These are phyloP conservation scores for Drosophila infuscata DNA, from an alignment of 2,888 invertebrate genomes.

Conservation along the genomic window DNA sequence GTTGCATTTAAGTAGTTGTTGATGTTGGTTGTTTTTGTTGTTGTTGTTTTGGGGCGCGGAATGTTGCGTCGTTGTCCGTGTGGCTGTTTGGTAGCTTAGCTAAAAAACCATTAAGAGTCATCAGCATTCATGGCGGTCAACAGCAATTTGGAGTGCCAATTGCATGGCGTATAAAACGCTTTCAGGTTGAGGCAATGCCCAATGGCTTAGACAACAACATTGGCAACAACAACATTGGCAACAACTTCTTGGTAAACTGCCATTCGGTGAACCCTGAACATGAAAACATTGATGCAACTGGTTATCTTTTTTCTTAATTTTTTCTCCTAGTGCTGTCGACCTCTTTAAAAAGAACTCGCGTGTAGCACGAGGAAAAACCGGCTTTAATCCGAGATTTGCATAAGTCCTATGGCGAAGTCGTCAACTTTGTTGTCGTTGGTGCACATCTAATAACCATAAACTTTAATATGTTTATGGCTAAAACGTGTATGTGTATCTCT, in stretches of 20 bases:
- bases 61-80: slow-evolving; percentile 60
- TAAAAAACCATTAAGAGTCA: slow-evolving; percentile 64
- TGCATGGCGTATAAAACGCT: slow-evolving; percentile 49
- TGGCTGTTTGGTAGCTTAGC: slow-evolving; percentile 36
- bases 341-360: slow-evolving; percentile 13
- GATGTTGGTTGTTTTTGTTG: slow-evolving; percentile 23
- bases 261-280: slow-evolving; percentile 38
- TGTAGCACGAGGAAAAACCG: slow-evolving; percentile 20
- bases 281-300: slow-evolving; percentile 31
- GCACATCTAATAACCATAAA: slow-evolving; percentile 75
- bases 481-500: slow-evolving; percentile 30
- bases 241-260: background rate
- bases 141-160: slow-evolving; percentile 75
- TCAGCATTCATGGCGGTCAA: slow-evolving; percentile 81
- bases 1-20: slow-evolving; percentile 37
- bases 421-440: slow-evolving; percentile 28
- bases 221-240: background rate
- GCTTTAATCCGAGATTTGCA: slow-evolving; percentile 65
- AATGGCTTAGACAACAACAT: slow-evolving; percentile 9
- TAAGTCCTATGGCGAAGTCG: slow-evolving; percentile 42
- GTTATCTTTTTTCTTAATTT: slow-evolving; percentile 25
- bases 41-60: slow-evolving; percentile 47
- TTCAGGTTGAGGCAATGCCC: slow-evolving; percentile 42
- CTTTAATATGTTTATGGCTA: slow-evolving; percentile 73
- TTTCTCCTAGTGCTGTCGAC: slow-evolving; percentile 4